Conservation (phyloP, 2,888 invertebrate species). For the Eudemis profundana region DNA sequence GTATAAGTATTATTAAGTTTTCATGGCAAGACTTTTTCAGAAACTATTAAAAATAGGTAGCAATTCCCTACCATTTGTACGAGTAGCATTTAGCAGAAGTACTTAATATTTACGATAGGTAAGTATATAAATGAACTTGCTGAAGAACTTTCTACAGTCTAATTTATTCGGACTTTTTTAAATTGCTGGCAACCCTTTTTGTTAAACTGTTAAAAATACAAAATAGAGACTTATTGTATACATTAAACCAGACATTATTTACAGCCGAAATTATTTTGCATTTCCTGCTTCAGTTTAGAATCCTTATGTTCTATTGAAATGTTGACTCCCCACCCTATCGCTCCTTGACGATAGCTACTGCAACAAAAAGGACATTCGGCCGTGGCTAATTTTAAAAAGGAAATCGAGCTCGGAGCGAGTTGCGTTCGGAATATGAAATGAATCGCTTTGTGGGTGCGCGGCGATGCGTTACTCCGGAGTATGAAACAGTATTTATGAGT, state of each 20-base stretch:
- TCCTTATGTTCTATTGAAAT: conserved; percentile 55
- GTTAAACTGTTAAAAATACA: background rate
- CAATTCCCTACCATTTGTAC: no score
- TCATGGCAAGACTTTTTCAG: no score
- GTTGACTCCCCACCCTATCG: conserved; percentile 66
- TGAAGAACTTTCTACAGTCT: no score
- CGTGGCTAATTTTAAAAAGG: conserved; percentile 84
- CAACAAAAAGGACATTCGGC: conserved; percentile 82
- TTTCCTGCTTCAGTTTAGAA: conserved; percentile 27
- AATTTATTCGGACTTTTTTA: no score
- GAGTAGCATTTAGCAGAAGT: no score
- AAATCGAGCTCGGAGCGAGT: conserved; percentile 74
- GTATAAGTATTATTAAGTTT: no score
- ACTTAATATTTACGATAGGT: no score
- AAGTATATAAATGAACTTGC: no score
- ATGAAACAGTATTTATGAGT: conserved; percentile 59
- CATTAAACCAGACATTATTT: no score
- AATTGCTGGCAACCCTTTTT: background rate
- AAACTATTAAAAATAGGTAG: no score
- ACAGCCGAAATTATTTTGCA: conserved; percentile 16
- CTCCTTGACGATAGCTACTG: conserved; percentile 61
- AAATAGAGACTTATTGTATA: no score
- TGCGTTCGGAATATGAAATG: conserved; percentile 56
- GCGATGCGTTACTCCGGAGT: conserved; percentile 69
- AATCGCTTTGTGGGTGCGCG: conserved; percentile 78